Percentiles rank a stretch among this genome's conserved stretches.
Conservation (phyloP, 2,888 invertebrate species). For the Drosophila suboccidentalis region DNA sequence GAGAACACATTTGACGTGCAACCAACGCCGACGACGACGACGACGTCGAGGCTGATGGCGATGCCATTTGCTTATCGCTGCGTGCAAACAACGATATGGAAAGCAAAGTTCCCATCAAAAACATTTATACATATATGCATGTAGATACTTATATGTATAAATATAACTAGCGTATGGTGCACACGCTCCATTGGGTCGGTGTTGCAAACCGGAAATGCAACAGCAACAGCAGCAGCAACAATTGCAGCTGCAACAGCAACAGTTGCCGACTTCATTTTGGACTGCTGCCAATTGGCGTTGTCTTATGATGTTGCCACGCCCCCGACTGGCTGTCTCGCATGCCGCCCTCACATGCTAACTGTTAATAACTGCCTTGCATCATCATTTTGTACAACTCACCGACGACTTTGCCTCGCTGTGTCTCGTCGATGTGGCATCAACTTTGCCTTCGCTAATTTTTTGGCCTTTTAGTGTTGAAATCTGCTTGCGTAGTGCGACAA, state of each 20-base stretch:
- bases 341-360: constrained; percentile 30
- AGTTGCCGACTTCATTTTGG: neutral
- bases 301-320: constrained; percentile 3
- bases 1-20: constrained; percentile 42
- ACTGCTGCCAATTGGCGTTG: constrained; percentile 10
- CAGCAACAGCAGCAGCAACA: neutral
- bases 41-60: constrained; percentile 14
- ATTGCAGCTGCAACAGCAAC: constrained; percentile 6
- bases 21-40: constrained; percentile 24
- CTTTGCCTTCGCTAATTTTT: constrained; percentile 70
- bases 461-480: constrained; percentile 82
- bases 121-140: constrained; percentile 1
- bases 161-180: neutral
- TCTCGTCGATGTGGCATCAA: constrained; percentile 39
- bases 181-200: neutral
- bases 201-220: constrained; percentile 22
- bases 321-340: neutral
- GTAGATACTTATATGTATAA: neutral
- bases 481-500: constrained; percentile 84
- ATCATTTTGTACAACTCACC: constrained; percentile 70
- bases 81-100: constrained; percentile 55
- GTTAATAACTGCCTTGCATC: constrained; percentile 26
- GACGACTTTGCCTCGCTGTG: constrained; percentile 59
- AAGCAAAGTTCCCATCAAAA: constrained; percentile 28
- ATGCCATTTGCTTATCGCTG: constrained; percentile 53